Base-by-base conservation (phyloP, 2,888 invertebrate genomes). In the Nemoura dubitans region DNA sequence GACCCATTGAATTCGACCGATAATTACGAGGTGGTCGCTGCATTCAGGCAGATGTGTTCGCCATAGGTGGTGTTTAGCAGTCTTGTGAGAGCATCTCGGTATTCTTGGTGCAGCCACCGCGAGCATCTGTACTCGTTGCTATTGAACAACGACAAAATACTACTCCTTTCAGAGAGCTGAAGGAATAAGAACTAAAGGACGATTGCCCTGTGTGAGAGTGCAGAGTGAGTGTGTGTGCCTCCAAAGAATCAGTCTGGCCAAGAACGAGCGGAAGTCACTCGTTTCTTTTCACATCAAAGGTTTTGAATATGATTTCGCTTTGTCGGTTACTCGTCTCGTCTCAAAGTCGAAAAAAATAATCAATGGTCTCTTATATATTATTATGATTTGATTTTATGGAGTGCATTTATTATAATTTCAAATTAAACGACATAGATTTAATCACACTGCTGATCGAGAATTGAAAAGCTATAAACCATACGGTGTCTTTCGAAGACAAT, bases 71-170 rank as follows among this genome's bases (percentile, higher is more conserved):
- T 30, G 30, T 29, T 10, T 81, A 1, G 3, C 81, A 29, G 28
- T 78, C 78, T 59, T 59, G 16, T 21, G 59, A 59, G 30, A 28
- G 27, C 81, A 81, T 81, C 81, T 28, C 21, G 59, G 21, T 59
- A 14, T 14, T 81, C 81, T 28, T 21, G 59, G 21, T 59, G 59
- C 59, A 59, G 59, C 59, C 14, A 59, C 59, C 10, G n/a, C 29
- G 29, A 29, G 81, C 81, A 81, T 81, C 81, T 81, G 81, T 81
- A 81, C 30, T 81, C 29, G 28, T 3, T 59, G 59, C 59, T 21
- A 59, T 59, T 59, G 81, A 81, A 30, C 28, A 81, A 78, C 78
- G 81, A 81, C 81, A 81, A 81, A 81, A 81, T 81, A 30, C 28
- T 30, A 30, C 28, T 81, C 26, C 28, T 26, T 78, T 78, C 78